A percentile compares a stretch with the other conserved stretches of the same genome.
These are phyloP conservation scores for Apotomis turbidana DNA, from an alignment of 2,888 invertebrate genomes.

Conservation along the genomic window DNA sequence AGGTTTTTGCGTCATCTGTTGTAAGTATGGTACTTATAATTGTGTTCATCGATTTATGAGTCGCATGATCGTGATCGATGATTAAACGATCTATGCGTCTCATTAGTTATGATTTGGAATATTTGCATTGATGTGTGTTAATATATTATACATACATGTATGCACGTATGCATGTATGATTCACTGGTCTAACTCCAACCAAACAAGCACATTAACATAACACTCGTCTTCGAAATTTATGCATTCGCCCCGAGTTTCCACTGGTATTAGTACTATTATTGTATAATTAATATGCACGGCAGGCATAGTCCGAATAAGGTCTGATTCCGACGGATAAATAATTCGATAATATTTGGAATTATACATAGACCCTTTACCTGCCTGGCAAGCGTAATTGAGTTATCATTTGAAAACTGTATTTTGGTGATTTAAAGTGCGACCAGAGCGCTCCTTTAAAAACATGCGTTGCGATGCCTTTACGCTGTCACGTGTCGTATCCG, in stretches of 20 bases:
- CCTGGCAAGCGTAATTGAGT: too few relatives aligned
- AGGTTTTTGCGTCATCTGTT: too few relatives aligned
- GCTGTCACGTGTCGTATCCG: too few relatives aligned
- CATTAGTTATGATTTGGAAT: too few relatives aligned
- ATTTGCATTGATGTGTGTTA: not conserved
- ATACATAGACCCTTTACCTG: not conserved
- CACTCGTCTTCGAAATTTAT: conserved; percentile 9
- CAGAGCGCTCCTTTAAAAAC: too few relatives aligned
- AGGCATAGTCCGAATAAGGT: conserved; percentile 28
- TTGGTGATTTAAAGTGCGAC: too few relatives aligned
- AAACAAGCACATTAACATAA: conserved; percentile 8
- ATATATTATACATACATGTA: not conserved
- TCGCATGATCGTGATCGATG: too few relatives aligned
- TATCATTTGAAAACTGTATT: too few relatives aligned
- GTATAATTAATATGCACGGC: conserved; percentile 36
- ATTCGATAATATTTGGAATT: conserved; percentile 10
- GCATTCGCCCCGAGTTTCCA: conserved; percentile 8
- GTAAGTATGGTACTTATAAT: too few relatives aligned
- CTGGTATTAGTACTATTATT: conserved; percentile 21
- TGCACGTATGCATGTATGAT: not conserved
- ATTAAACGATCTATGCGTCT: too few relatives aligned
- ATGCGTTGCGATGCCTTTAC: too few relatives aligned
- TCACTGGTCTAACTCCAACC: not conserved
- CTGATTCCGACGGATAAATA: conserved; percentile 26
- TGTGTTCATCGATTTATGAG: too few relatives aligned